Evolutionary conservation across 1,140 invertebrate genomes (phyloP).

Genomic region (Drosophila setifemur): DNA sequence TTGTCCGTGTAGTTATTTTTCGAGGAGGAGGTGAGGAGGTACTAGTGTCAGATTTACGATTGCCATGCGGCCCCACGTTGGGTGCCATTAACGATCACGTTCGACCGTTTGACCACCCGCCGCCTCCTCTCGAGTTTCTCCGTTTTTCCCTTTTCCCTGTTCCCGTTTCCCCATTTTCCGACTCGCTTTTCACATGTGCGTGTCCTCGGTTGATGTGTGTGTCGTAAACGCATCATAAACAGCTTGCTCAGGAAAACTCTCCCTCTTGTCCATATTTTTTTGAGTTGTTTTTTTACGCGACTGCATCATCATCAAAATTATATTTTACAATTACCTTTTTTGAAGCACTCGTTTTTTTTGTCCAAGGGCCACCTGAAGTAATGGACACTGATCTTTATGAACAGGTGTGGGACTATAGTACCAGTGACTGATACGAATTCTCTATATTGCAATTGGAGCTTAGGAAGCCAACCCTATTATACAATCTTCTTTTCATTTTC

Average conservation of each 20-base stretch:
- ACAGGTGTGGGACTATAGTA: not conserved
- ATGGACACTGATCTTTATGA: conserved; percentile 17
- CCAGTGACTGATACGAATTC: too few species aligned
- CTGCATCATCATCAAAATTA: conserved; percentile 43
- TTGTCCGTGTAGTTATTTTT: conserved; percentile 1
- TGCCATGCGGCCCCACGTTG: conserved; percentile 36
- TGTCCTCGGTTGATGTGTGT: conserved; percentile 58
- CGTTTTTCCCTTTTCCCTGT: not conserved
- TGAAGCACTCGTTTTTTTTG: conserved; percentile 3
- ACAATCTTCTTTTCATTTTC: too few species aligned
- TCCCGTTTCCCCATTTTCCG: not conserved
- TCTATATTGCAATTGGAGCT: too few species aligned
- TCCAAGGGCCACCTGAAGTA: conserved; percentile 6
- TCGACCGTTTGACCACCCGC: too few species aligned
- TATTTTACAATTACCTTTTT: conserved; percentile 20
- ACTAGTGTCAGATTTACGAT: conserved; percentile 40
- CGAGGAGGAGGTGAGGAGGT: not conserved
- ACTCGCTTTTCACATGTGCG: conserved; percentile 23
- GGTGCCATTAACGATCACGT: conserved; percentile 32
- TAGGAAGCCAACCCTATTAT: too few species aligned
- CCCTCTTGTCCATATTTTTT: too few species aligned
- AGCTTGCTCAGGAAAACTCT: conserved; percentile 14
- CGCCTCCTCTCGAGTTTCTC: conserved; percentile 26
- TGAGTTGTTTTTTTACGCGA: not conserved
- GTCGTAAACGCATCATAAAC: conserved; percentile 74